phyloP scores from a whole-genome alignment of 2,113 vertebrate genomes.

The Gavia stellata region DNA sequence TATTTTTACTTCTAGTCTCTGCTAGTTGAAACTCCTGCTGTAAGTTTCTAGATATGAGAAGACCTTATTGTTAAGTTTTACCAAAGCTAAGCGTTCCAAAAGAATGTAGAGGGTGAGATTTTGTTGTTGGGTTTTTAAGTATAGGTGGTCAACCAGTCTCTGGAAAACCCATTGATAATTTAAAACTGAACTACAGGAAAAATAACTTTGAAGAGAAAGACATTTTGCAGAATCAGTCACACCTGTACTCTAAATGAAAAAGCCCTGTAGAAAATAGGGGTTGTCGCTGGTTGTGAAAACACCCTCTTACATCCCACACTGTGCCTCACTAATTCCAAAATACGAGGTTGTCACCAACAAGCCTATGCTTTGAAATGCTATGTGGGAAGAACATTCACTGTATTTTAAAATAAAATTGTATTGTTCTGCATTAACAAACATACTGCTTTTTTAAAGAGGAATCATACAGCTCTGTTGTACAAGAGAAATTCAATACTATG shows the following conservation, averaged over 20 bases:
- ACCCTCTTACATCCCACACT: background rate
- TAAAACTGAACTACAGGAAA: background rate
- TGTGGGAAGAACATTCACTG: background rate
- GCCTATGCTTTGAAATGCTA: background rate
- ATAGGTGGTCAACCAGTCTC: background rate
- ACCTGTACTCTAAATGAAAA: background rate
- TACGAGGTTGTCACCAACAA: background rate
- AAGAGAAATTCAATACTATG: background rate
- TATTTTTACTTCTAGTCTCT: background rate
- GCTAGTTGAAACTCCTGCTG: background rate
- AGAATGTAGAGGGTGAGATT: background rate
- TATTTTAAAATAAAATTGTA: background rate
- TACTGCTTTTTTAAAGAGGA: background rate
- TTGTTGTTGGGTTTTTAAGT: background rate
- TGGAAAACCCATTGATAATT: background rate
- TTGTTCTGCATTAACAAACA: background rate
- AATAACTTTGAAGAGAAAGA: background rate
- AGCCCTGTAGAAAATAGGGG: background rate
- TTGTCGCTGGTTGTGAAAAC: background rate
- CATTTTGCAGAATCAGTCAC: background rate
- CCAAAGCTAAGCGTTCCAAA: background rate
- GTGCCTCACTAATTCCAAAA: background rate
- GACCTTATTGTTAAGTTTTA: background rate
- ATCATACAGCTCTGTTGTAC: background rate
- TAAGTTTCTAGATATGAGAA: background rate